Evolutionary conservation across 2,888 invertebrate species (phyloP), one percentile per base, ranked within the genome.

Genomic region (Scaptomyza parva): DNA sequence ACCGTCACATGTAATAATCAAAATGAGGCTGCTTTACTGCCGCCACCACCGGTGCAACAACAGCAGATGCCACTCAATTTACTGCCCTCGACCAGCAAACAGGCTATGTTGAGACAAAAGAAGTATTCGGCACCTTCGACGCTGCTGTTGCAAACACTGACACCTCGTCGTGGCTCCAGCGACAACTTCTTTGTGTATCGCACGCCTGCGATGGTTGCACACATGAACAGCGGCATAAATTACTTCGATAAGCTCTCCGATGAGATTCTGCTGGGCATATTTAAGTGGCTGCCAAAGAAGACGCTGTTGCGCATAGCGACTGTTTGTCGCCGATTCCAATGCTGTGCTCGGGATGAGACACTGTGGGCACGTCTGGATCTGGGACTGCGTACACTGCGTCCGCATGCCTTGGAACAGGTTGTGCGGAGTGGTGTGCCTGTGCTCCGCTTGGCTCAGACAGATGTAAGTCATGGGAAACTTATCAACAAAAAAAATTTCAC

Each of bases 321-420:
- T 79, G 96, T 96, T 41, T 96, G 96, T 90, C 94, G 94, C 89
- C 94, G 97, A 76, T 97, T 97, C 94, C 94, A 95, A 88, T 92
- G 95, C 73, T 93, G 98, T 67, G 94, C 95, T 3, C 94, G 95
- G 53, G 97, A 98, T 90, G 97, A 97, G 86, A 95, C 95, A 0
- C 91, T 98, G 0, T 98, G 98, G 98, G 94, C 95, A 40, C 93
- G 97, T 17, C 91, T 98, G 70, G 97, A 98, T 90, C 92, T 97
- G 17, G 95, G 96, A 8, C 94, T 94, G 65, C 94, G 94, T 78
- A 93, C 94, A 0, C 88, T 98, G 8, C 92, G 93, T 14, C 92
- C 93, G 11, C 95, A 95, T 41, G 95, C 95, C 0, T 88, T 98
- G 8, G 96, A 96, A 1, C 93, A 94, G 70, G 94, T 98, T 64